phyloP scores from a whole-genome alignment of 2,797 vertebrate genomes.

The Glyptemys insculpta region DNA sequence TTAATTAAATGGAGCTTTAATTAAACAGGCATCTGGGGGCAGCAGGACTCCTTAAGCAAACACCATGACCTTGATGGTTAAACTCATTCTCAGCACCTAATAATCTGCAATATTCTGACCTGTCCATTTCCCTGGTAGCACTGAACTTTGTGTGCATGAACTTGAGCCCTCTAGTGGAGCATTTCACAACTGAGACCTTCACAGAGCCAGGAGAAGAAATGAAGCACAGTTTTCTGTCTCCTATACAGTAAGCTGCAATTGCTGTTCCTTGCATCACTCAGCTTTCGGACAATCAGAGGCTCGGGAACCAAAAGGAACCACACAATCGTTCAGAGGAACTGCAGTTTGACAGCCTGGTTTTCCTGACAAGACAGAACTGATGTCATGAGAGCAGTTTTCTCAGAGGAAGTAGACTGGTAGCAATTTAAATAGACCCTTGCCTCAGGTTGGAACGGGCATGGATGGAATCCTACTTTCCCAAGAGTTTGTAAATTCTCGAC shows the following conservation, averaged over 20 bases:
- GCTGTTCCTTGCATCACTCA: not conserved
- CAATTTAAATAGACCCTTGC: not conserved
- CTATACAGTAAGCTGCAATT: not conserved
- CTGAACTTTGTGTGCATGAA: not conserved
- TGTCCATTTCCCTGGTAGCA: not conserved
- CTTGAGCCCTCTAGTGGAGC: constrained; percentile 16
- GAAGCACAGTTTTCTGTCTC: not conserved
- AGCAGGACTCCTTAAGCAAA: not conserved
- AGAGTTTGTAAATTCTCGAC: not conserved
- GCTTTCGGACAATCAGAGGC: not conserved
- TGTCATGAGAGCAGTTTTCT: not conserved
- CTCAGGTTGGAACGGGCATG: not conserved
- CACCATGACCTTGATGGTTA: not conserved
- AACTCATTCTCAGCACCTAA: not conserved
- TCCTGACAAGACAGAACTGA: not conserved
- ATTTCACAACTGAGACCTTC: no score
- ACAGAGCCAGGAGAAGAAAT: not conserved
- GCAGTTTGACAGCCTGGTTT: not conserved
- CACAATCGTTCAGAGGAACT: not conserved
- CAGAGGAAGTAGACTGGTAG: not conserved
- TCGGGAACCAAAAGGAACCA: not conserved
- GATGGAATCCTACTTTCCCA: not conserved
- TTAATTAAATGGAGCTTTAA: not conserved
- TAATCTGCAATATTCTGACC: not conserved
- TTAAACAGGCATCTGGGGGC: not conserved